Evolutionary conservation across 2,113 vertebrate species (phyloP).

Genomic region (Nanger granti): DNA sequence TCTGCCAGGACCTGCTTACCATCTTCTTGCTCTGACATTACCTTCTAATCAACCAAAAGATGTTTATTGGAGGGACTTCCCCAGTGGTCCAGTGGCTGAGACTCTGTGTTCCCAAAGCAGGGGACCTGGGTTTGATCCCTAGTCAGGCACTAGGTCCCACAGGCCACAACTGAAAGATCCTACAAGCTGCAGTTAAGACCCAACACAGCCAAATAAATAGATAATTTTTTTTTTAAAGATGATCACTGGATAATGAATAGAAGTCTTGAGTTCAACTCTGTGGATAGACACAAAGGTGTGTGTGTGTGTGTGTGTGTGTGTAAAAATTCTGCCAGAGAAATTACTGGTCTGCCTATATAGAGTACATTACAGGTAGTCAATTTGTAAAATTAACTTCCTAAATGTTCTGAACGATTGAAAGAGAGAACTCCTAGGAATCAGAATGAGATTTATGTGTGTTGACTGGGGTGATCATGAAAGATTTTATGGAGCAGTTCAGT

Average conservation of each 20-base stretch:
- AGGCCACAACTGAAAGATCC: not conserved
- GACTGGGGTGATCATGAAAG: not conserved
- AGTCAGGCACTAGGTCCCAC: not conserved
- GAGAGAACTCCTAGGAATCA: not conserved
- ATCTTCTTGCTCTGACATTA: not conserved
- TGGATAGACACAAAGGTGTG: not conserved
- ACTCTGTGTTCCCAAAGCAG: not conserved
- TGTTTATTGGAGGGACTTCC: not conserved
- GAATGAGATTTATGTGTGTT: not conserved
- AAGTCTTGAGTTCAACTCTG: not conserved
- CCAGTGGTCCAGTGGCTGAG: not conserved
- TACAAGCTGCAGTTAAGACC: not conserved
- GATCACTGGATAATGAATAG: not conserved
- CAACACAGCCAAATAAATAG: not conserved
- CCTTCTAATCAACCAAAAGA: not conserved
- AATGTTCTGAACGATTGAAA: not conserved
- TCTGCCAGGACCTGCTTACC: not conserved
- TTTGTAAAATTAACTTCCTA: not conserved
- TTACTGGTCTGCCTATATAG: not conserved
- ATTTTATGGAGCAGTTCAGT: not conserved
- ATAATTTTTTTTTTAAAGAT: not conserved
- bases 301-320: too few relatives aligned
- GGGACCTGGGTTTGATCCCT: not conserved
- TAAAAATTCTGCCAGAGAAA: not conserved
- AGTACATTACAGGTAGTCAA: not conserved